A percentile compares a stretch with the other conserved stretches of the same genome.
These are phyloP conservation scores for Hyaena hyaena DNA, from an alignment of 2,113 vertebrate species.

Conservation along the genomic window DNA sequence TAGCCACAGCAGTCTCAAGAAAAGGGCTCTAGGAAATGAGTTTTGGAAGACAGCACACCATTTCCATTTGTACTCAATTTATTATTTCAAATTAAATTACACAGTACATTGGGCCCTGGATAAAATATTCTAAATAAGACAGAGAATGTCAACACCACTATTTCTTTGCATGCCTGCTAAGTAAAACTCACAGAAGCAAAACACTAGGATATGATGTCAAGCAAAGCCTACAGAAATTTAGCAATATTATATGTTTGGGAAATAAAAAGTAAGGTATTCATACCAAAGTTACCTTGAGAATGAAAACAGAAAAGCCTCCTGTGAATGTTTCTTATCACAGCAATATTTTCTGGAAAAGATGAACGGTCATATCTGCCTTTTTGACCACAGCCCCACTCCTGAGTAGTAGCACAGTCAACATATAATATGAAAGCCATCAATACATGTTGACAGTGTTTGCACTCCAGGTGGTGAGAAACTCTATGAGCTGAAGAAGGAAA, in stretches of 20 bases:
- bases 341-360: slow-evolving; percentile 32
- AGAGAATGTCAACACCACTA: slow-evolving; percentile 11
- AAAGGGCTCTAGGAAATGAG: background rate
- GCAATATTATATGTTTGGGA: background rate
- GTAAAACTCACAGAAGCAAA: slow-evolving; percentile 63
- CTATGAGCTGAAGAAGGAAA: background rate
- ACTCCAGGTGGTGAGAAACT: slow-evolving; percentile 17
- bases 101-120: background rate
- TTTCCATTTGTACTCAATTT: slow-evolving; percentile 61
- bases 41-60: slow-evolving; percentile 3
- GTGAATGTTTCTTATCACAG: slow-evolving; percentile 40
- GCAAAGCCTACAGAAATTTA: background rate
- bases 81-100: slow-evolving; percentile 65
- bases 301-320: slow-evolving; percentile 40
- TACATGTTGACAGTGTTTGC: slow-evolving; percentile 45
- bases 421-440: slow-evolving; percentile 66
- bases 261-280: slow-evolving; percentile 17
- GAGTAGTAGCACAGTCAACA: slow-evolving; percentile 65
- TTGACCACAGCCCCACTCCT: slow-evolving; percentile 35
- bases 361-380: slow-evolving; percentile 60
- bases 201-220: background rate
- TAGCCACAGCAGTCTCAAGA: background rate
- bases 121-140: slow-evolving; percentile 56
- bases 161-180: slow-evolving; percentile 41
- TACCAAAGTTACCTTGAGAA: slow-evolving; percentile 47